A percentile compares a stretch with the other conserved stretches of the same genome.
These are phyloP conservation scores for Mus musculus DNA, from an alignment of 2,113 vertebrate species.

Conservation along the genomic window GRCm39 chr5:70817001-70817500, in stretches of 20 bases:
- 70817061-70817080: not conserved
- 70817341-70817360: not conserved
- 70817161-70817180: not conserved
- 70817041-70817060: not conserved
- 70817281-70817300: not conserved
- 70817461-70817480: not conserved
- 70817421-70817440: not conserved
- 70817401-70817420: not conserved
- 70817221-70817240: no score
- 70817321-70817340: no score
- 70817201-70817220: not conserved
- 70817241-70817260: not conserved
- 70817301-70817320: not conserved
- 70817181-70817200: not conserved
- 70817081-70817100: not conserved
- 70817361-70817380: not conserved
- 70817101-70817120: not conserved
- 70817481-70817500: not conserved
- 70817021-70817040: not conserved
- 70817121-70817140: not conserved
- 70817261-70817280: no score
- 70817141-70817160: not conserved
- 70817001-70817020: not conserved
- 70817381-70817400: not conserved
- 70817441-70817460: not conserved